Evolutionary conservation across 2,797 vertebrate species (phyloP), one percentile per base, ranked within the genome.

Genomic region (Huso huso): DNA sequence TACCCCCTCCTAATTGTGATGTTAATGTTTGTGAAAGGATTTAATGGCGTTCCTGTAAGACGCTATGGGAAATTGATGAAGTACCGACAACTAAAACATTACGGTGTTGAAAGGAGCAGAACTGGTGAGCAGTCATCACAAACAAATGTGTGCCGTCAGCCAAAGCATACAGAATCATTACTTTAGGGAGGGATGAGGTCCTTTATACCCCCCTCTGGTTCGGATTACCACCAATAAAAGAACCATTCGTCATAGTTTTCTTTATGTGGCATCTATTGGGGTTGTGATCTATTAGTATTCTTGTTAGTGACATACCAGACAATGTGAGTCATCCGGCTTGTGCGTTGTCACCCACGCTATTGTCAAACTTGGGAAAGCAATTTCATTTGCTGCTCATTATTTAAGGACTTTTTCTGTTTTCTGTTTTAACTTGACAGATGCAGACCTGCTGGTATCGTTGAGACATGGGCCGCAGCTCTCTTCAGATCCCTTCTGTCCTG

Each of bases 101-200:
- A 37, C 0, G 5, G 3, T 37, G 37, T 37, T 37, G 37, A 37
- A 37, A 49, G 62, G 8, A 51, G 53, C 10, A 48, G 8, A 52
- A 55, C n/a, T 10, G 49, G 48, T 1, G 15, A 62, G 8, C 48
- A n/a, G 8, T 37, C 53, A 55, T n/a, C n/a, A 10, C 12, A 70
- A 69, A 75, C 71, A 49, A 69, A 72, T 68, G 51, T 50, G 67
- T 7, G 18, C 49, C 48, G 53, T 70, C 64, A 71, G 52, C 65
- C 13, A 64, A 52, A 49, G 53, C 49, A 55, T 49, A 73, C 61
- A 58, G 52, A 60, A 18, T 55, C 67, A 78, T 78, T 74, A 65
- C 57, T 81, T 82, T 79, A 79, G 71, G 79, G 79, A 77, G 78
- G 79, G 71, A 81, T 48, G 63, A 10, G 50, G n/a, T 10, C 65